Evolutionary conservation across 2,797 vertebrate genomes (phyloP).

Genomic region (Emydoidea blandingii): DNA sequence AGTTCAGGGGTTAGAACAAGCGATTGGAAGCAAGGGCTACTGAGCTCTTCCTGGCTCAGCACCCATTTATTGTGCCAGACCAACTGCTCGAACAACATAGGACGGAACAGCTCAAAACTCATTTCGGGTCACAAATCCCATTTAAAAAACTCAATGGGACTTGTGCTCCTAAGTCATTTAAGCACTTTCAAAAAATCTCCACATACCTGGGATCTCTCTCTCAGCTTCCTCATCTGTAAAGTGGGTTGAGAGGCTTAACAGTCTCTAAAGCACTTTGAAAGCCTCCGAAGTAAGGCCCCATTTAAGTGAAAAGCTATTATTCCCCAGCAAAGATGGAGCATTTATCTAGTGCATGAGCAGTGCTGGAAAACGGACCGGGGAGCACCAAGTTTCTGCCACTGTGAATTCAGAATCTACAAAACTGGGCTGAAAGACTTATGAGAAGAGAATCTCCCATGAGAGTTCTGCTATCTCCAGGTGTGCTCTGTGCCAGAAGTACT

Average conservation of each 20-base stretch:
- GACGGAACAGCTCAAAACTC: neutral
- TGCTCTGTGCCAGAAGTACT: neutral
- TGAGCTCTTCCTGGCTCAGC: neutral
- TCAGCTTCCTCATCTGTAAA: neutral
- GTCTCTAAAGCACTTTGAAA: constrained; percentile 29
- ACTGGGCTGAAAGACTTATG: neutral
- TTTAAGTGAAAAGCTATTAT: neutral
- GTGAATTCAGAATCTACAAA: neutral
- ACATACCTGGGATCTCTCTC: neutral
- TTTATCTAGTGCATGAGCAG: neutral
- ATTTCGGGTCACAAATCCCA: neutral
- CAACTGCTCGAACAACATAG: neutral
- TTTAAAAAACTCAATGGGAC: neutral
- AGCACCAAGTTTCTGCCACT: constrained; percentile 19
- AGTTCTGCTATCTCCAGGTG: constrained; percentile 39
- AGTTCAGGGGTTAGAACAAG: neutral
- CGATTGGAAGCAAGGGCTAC: neutral
- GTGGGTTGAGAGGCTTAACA: neutral
- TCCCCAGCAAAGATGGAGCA: neutral
- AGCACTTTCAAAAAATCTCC: neutral
- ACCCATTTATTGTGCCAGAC: neutral
- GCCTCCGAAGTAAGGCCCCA: neutral
- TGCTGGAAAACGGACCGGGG: neutral
- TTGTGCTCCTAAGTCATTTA: neutral
- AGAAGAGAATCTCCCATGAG: constrained; percentile 12